phyloP scores from a whole-genome alignment of 1,140 invertebrate species.

The Batillaria attramentaria region DNA sequence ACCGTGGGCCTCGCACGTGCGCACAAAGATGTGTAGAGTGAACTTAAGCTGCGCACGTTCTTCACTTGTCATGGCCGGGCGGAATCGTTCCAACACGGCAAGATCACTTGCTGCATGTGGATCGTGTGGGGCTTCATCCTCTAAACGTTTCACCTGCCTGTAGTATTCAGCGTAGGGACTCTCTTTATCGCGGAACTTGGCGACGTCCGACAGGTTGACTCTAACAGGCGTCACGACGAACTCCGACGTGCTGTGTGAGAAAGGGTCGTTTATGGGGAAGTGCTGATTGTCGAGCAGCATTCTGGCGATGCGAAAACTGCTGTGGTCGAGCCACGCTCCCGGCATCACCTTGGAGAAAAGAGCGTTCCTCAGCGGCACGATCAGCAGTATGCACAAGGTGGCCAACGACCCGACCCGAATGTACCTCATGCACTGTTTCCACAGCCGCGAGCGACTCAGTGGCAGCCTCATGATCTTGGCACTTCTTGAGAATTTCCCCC shows the following conservation, averaged over 20 bases:
- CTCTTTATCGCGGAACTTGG: conserved; percentile 14
- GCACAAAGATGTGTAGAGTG: conserved; percentile 41
- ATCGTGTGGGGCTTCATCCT: not conserved
- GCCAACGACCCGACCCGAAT: not conserved
- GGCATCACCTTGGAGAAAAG: conserved; percentile 29
- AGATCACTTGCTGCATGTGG: conserved; percentile 6
- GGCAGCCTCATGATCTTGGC: no score
- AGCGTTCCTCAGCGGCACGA: conserved; percentile 26
- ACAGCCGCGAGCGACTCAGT: no score
- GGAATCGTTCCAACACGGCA: conserved; percentile 23
- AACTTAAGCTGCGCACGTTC: conserved; percentile 37
- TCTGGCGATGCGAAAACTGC: not conserved
- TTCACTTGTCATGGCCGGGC: conserved; percentile 30
- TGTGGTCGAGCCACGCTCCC: conserved; percentile 23
- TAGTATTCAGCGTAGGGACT: conserved; percentile 23
- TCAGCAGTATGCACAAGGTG: conserved; percentile 10
- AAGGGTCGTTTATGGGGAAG: conserved; percentile 13
- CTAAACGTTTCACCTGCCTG: not conserved
- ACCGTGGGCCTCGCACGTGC: conserved; percentile 40
- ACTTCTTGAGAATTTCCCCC: no score
- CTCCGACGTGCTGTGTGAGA: conserved; percentile 1
- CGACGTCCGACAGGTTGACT: conserved; percentile 29
- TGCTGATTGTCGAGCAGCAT: conserved; percentile 29
- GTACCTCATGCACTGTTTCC: no score
- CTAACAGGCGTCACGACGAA: no score